Conservation (phyloP, 2,888 invertebrate species). For the Melinaea marsaeus region DNA sequence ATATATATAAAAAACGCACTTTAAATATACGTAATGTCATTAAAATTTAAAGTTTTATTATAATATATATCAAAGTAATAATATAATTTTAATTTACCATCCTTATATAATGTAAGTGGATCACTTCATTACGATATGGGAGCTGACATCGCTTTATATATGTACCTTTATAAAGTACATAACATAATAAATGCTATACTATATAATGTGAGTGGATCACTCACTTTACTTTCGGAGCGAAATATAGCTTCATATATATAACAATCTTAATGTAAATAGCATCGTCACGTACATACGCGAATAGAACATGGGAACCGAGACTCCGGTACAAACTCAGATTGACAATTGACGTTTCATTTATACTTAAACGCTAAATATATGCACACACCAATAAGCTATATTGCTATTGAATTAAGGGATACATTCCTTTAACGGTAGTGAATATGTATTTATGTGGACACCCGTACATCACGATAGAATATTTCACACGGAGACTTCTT, state of each 20-base stretch:
- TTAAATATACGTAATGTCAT: too few relatives aligned
- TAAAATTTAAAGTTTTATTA: too few relatives aligned
- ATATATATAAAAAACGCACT: constrained; percentile 2
- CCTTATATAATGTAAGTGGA: too few relatives aligned
- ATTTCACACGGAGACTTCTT: constrained; percentile 57
- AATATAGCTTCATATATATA: constrained; percentile 6
- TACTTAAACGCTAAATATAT: constrained; percentile 11
- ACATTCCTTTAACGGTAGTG: constrained; percentile 15
- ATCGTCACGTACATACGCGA: constrained; percentile 57
- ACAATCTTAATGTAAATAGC: constrained; percentile 28
- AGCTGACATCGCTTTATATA: too few relatives aligned
- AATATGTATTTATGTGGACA: not conserved
- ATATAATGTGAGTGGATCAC: not conserved
- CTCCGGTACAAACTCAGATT: constrained; percentile 40
- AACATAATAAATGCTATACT: not conserved
- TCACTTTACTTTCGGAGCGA: not conserved
- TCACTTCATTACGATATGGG: too few relatives aligned
- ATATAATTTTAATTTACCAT: too few relatives aligned
- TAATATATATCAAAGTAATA: too few relatives aligned
- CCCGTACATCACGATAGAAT: constrained; percentile 57
- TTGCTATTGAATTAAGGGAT: not conserved
- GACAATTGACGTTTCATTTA: constrained; percentile 56
- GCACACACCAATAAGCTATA: constrained; percentile 12
- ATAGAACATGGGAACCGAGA: constrained; percentile 55
- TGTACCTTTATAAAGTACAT: too few relatives aligned